A percentile compares a stretch with the other conserved stretches of the same genome.
phyloP scores from a whole-genome alignment of 2,113 vertebrate species.

The Muntiacus reevesi region DNA sequence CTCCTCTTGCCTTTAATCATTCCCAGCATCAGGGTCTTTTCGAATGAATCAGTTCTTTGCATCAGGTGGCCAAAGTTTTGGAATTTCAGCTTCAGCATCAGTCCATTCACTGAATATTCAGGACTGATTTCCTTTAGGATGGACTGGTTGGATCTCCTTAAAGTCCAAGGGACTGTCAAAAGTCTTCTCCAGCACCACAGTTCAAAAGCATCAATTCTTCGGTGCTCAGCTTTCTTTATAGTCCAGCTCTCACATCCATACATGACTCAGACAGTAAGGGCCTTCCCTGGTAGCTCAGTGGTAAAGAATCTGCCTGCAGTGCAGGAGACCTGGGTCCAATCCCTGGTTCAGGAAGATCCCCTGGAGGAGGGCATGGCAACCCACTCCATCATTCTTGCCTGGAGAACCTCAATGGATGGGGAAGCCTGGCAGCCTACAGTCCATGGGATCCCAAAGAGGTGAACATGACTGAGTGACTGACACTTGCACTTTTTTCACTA shows the following conservation, averaged over 20 bases:
- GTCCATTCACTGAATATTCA: neutral
- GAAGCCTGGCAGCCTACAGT: neutral
- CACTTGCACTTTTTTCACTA: neutral
- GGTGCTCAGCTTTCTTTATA: neutral
- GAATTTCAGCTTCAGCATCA: neutral
- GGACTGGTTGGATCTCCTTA: neutral
- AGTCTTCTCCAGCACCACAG: neutral
- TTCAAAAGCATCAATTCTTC: neutral
- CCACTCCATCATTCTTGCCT: neutral
- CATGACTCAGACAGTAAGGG: neutral
- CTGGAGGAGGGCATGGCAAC: neutral
- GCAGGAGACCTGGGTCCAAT: neutral
- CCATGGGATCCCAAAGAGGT: neutral
- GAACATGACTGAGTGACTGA: neutral
- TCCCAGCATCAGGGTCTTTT: neutral
- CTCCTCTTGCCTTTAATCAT: neutral
- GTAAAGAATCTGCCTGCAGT: neutral
- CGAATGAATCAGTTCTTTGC: neutral
- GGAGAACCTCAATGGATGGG: neutral
- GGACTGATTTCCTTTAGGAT: neutral
- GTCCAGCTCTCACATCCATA: neutral
- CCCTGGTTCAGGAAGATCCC: neutral
- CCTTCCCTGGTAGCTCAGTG: neutral
- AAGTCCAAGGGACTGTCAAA: neutral
- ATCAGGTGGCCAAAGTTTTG: neutral